Base-by-base conservation (phyloP, 1,140 invertebrate genomes). In the Parasteatoda tepidariorum region DNA sequence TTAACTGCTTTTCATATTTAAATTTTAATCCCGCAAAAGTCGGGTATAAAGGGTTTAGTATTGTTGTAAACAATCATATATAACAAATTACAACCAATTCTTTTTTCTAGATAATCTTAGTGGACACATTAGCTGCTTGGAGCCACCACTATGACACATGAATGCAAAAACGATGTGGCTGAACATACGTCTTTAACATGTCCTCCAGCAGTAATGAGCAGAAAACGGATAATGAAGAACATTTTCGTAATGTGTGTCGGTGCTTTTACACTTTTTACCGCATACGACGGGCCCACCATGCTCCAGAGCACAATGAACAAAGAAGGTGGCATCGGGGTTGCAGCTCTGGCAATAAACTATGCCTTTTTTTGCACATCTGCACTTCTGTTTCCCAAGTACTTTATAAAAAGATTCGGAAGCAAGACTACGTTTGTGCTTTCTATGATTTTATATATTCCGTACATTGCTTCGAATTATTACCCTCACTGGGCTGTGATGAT, bases 401-500 rank as follows among this genome's bases (percentile, higher is more conserved):
- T 85, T 7, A 87, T 87, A 0, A 81, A 41, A 48, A 71, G 79
- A n/a, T 57, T 90, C 2, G 90, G 90, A 6, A 88, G 88, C 68
- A 90, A 90, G 78, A 88, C 87, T 88, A 89, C 89, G 2, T 86
- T 90, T 1, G 87, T 88, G 1, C 6, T 88, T 0, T 87, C 87
- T 18, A 89, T 90, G 88, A 7, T 87, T 3, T 86, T 87, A 18
- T 90, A 90, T 81, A 85, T 88, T 22, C 83, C 89, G 0, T 90
- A 88, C 78, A 88, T 90, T 85, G 88, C 85, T 0, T 89, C 89
- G 5, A 90, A 90, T 81, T 88, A 89, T 59, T 89, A 90, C 83
- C 83, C 86, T 3, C 68, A 64, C n/a, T 85, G 75, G 67, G 34
- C 7, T 31, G 24, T 88, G 5, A 87, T 91, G 74, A 87, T 90